Percentiles rank a stretch among this genome's conserved stretches.
Evolutionary conservation across 2,797 vertebrate species (phyloP).

Genomic region (Anisognathus igniventris): DNA sequence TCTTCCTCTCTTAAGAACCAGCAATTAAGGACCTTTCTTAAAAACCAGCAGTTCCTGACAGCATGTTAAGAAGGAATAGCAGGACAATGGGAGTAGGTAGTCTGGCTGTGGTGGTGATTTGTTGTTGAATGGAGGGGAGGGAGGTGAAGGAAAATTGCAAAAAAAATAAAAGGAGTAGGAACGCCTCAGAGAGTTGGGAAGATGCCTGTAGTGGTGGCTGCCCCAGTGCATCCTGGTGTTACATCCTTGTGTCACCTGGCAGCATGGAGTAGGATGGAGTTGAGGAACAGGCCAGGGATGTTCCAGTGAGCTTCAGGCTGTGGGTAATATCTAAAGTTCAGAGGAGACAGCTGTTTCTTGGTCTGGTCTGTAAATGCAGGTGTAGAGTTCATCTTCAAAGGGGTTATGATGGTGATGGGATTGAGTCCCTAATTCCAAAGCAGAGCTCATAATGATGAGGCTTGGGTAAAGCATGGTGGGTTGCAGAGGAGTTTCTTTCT

Average conservation of each 20-base stretch:
- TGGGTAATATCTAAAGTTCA: not conserved
- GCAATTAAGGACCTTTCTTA: not conserved
- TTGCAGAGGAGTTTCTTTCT: not conserved
- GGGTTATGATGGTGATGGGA: not conserved
- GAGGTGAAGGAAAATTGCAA: not conserved
- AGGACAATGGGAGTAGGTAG: not conserved
- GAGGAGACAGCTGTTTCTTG: not conserved
- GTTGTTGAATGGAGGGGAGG: not conserved
- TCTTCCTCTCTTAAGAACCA: not conserved
- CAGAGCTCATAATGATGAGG: accelerated
- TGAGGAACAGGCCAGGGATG: not conserved
- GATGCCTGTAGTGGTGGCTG: not conserved
- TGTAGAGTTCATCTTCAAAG: not conserved
- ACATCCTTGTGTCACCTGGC: accelerated
- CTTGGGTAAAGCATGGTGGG: not conserved
- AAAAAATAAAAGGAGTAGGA: not conserved
- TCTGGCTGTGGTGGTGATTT: not conserved
- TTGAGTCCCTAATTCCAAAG: not conserved
- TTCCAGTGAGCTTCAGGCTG: not conserved
- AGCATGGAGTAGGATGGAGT: accelerated
- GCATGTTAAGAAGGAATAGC: not conserved
- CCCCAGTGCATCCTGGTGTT: not conserved
- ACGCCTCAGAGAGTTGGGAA: not conserved
- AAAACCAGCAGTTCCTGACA: not conserved
- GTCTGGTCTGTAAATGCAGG: not conserved